These are phyloP conservation scores for Chelonia mydas DNA, from an alignment of 2,797 vertebrate genomes.

Conservation along the genomic window DNA sequence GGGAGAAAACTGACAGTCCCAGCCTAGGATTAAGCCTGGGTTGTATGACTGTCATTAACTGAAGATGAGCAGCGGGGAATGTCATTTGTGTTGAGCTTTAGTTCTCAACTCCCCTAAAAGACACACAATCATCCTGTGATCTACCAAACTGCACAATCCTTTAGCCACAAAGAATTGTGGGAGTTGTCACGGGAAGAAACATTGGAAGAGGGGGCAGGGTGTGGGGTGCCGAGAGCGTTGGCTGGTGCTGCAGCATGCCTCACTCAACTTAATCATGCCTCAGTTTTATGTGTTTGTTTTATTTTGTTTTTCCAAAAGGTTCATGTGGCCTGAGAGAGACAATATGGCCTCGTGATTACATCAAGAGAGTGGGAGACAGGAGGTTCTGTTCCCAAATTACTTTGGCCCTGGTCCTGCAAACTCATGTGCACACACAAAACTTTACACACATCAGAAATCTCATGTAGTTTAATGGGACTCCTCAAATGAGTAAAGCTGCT, in stretches of 20 bases:
- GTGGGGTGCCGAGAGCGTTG: background rate
- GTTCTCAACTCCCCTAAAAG: background rate
- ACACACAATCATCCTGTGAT: background rate
- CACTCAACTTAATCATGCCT: background rate
- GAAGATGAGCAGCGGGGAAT: background rate
- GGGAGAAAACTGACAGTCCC: background rate
- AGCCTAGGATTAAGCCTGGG: background rate
- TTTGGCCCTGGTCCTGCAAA: too few species aligned
- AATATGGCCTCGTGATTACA: too few species aligned
- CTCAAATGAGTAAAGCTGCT: too few species aligned
- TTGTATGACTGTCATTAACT: background rate
- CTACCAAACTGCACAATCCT: background rate
- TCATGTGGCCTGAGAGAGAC: too few species aligned
- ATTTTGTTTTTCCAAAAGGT: too few species aligned
- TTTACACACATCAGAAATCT: too few species aligned
- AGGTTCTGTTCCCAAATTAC: too few species aligned
- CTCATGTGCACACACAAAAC: too few species aligned
- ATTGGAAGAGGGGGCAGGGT: background rate
- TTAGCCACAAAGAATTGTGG: background rate
- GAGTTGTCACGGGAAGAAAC: background rate
- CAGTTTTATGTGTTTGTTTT: too few species aligned
- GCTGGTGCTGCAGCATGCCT: background rate
- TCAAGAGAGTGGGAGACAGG: too few species aligned
- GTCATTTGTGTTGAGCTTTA: background rate
- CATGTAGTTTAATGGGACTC: too few species aligned